phyloP scores from a whole-genome alignment of 2,113 vertebrate genomes.

The Corydoras maculifer region DNA sequence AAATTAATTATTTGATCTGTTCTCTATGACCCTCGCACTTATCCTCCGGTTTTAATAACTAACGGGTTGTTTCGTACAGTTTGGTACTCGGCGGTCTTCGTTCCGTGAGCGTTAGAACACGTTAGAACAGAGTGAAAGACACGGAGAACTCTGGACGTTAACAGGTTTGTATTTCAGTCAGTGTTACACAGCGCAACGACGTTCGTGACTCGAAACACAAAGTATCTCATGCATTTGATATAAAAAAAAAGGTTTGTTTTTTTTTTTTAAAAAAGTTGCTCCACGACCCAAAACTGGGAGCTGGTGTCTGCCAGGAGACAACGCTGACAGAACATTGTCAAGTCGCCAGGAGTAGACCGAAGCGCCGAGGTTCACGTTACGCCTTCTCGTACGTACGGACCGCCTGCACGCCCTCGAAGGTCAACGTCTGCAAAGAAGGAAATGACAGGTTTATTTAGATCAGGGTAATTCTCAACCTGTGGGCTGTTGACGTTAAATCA shows the following conservation, averaged over 20 bases:
- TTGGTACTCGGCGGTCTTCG: no score
- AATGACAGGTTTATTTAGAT: background rate
- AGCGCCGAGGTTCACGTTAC: conserved; percentile 52
- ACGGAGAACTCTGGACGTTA: background rate
- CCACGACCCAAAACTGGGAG: conserved; percentile 32
- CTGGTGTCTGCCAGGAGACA: conserved; percentile 37
- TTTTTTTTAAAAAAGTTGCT: conserved; percentile 14
- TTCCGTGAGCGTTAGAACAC: no score
- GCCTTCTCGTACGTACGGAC: conserved; percentile 92
- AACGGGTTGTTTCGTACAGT: no score
- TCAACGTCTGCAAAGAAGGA: conserved; percentile 76
- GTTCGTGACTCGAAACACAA: background rate
- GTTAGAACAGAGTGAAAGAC: background rate
- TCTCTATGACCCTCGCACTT: no score
- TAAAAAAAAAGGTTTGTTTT: conserved; percentile 38
- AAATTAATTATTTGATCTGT: no score
- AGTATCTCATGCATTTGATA: conserved; percentile 36
- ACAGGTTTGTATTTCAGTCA: conserved; percentile 33
- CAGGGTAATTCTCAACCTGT: no score
- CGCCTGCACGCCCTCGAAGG: conserved; percentile 79
- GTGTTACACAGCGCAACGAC: conserved; percentile 14
- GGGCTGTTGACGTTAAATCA: no score
- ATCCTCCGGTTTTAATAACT: no score
- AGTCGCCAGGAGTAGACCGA: conserved; percentile 37
- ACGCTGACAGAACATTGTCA: conserved; percentile 39